Evolutionary conservation across 2,113 vertebrate genomes (phyloP).

Genomic region (Sturnira hondurensis): DNA sequence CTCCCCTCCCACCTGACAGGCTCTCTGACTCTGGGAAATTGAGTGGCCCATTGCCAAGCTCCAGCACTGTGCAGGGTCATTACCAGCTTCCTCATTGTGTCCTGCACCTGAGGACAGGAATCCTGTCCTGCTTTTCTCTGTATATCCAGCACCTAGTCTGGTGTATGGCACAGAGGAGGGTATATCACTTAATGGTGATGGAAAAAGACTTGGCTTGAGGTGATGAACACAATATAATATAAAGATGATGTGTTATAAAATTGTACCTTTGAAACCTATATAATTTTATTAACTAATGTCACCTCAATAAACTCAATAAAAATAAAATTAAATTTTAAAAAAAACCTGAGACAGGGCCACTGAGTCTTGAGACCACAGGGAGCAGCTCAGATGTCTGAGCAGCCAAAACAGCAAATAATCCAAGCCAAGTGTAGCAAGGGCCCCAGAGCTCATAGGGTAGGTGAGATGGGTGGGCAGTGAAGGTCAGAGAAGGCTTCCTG

Average conservation of each 20-base stretch:
- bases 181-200: not conserved
- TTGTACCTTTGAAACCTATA: too few species aligned
- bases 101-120: not conserved
- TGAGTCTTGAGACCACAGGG: not conserved
- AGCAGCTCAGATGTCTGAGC: not conserved
- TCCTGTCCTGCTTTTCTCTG: not conserved
- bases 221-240: too few species aligned
- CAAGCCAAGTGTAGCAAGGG: not conserved
- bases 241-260: too few species aligned
- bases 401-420: not conserved
- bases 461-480: not conserved
- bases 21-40: not conserved
- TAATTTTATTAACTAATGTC: too few species aligned
- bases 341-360: not conserved
- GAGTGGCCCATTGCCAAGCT: fast-evolving
- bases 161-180: not conserved
- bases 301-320: too few species aligned
- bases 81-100: not conserved
- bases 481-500: not conserved
- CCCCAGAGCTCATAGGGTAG: not conserved
- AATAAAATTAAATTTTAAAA: too few species aligned
- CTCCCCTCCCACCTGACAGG: too few species aligned
- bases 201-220: too few species aligned
- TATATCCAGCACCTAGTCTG: not conserved
- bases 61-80: not conserved